phyloP scores from a whole-genome alignment of 2,797 vertebrate genomes.

The Phalloptychus januarius region DNA sequence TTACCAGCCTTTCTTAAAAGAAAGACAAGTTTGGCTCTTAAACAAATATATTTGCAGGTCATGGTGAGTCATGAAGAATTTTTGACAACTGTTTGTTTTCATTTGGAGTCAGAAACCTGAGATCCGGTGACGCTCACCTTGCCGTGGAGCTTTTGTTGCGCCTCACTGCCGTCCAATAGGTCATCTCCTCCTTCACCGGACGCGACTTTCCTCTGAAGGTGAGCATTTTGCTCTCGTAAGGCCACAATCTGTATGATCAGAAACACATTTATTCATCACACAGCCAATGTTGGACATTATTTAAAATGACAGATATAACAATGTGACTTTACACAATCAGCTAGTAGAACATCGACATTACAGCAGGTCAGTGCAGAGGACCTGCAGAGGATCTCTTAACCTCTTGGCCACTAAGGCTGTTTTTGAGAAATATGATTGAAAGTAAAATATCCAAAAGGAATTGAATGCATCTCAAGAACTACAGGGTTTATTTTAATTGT shows the following conservation, averaged over 20 bases:
- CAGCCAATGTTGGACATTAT: background rate
- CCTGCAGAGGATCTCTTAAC: too few species aligned
- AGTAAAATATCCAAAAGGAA: too few species aligned
- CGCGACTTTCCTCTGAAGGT: slow-evolving; percentile 96
- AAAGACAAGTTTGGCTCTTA: background rate
- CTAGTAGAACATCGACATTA: slow-evolving; percentile 24
- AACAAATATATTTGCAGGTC: background rate
- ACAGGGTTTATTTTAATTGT: too few species aligned
- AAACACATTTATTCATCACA: background rate
- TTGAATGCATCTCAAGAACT: too few species aligned
- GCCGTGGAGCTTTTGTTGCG: slow-evolving; percentile 91
- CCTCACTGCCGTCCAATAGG: slow-evolving; percentile 87
- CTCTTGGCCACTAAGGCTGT: too few species aligned
- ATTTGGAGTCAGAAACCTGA: background rate
- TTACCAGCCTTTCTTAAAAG: background rate
- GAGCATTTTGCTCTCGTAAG: slow-evolving; percentile 97
- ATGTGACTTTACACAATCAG: background rate
- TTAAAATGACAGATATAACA: background rate
- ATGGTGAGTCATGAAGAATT: too few species aligned
- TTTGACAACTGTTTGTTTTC: too few species aligned
- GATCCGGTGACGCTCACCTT: slow-evolving; percentile 81
- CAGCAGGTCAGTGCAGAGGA: slow-evolving; percentile 6
- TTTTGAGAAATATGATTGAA: too few species aligned
- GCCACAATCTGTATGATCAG: slow-evolving; percentile 88
- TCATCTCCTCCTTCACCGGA: slow-evolving; percentile 91